phyloP scores from a whole-genome alignment of 2,797 vertebrate species.

The Enteromius argenteus region DNA sequence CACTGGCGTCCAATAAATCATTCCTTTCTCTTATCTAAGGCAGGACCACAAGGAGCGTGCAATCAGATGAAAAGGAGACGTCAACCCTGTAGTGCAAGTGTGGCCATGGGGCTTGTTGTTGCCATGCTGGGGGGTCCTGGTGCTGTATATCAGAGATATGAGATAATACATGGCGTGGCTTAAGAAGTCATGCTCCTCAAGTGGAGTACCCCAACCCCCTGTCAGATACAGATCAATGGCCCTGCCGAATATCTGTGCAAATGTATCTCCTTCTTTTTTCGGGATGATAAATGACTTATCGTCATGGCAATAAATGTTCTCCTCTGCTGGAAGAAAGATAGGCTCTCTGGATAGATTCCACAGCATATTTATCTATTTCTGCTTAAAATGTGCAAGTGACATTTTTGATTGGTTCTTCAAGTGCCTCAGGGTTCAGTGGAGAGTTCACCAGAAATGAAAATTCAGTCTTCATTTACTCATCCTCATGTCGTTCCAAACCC shows the following conservation, averaged over 20 bases:
- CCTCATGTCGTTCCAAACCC: not conserved
- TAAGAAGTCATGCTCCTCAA: conserved; percentile 41
- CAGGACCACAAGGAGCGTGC: conserved; percentile 40
- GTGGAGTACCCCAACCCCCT: conserved; percentile 29
- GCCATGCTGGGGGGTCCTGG: conserved; percentile 2
- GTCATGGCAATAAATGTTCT: conserved; percentile 47
- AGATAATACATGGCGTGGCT: conserved; percentile 42
- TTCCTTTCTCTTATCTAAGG: conserved; percentile 58
- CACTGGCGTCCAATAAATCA: conserved; percentile 59
- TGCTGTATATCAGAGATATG: conserved; percentile 43
- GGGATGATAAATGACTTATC: conserved; percentile 49
- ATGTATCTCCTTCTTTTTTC: conserved; percentile 18
- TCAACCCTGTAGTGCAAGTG: conserved; percentile 47
- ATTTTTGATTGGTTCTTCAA: conserved; percentile 31
- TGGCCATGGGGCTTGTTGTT: conserved; percentile 49
- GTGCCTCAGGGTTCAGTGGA: conserved; percentile 4
- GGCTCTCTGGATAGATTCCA: conserved; percentile 25
- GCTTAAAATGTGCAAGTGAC: conserved; percentile 6
- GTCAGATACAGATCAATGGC: conserved; percentile 32
- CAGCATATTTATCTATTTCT: conserved; percentile 32
- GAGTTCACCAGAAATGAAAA: not conserved
- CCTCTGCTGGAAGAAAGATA: conserved; percentile 50
- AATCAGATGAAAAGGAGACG: conserved; percentile 62
- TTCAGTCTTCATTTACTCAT: conserved; percentile 4
- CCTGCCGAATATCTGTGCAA: conserved; percentile 27